A percentile compares a stretch with the other conserved stretches of the same genome.
Conservation (phyloP, 2,888 invertebrate species). For the Oligia fasciuncula region DNA sequence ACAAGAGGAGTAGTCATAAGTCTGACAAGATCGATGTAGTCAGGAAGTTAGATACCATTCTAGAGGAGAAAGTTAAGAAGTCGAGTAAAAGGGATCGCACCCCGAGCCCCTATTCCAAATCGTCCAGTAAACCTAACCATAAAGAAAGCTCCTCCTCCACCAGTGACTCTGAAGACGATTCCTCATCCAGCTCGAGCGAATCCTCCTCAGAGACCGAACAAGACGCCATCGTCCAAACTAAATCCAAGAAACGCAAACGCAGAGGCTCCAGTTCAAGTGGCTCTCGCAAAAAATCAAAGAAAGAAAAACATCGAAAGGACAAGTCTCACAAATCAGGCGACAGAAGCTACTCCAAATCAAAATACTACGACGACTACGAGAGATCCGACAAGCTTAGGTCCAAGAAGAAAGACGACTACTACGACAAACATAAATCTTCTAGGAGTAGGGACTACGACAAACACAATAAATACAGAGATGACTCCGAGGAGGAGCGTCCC, state of each 20-base stretch:
- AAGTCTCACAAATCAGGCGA: constrained; percentile 75
- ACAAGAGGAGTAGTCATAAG: constrained; percentile 81
- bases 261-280: constrained; percentile 78
- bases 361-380: constrained; percentile 77
- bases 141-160: constrained; percentile 83
- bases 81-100: constrained; percentile 77
- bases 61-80: constrained; percentile 81
- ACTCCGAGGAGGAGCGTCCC: constrained; percentile 81
- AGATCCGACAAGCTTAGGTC: constrained; percentile 75
- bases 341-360: constrained; percentile 75
- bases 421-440: constrained; percentile 79
- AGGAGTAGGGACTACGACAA: constrained; percentile 80
- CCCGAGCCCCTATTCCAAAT: constrained; percentile 77
- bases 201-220: constrained; percentile 77
- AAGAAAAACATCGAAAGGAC: constrained; percentile 77
- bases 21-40: constrained; percentile 79
- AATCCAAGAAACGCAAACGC: constrained; percentile 83
- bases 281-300: constrained; percentile 79
- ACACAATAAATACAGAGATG: constrained; percentile 79
- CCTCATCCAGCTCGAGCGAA: constrained; percentile 75
- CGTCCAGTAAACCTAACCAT: constrained; percentile 74
- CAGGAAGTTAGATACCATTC: constrained; percentile 79
- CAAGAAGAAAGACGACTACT: constrained; percentile 77
- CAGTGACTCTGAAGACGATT: constrained; percentile 83
- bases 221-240: constrained; percentile 72